Base-by-base conservation (phyloP, 1,140 invertebrate species). In the Drosophila takahashii region DNA sequence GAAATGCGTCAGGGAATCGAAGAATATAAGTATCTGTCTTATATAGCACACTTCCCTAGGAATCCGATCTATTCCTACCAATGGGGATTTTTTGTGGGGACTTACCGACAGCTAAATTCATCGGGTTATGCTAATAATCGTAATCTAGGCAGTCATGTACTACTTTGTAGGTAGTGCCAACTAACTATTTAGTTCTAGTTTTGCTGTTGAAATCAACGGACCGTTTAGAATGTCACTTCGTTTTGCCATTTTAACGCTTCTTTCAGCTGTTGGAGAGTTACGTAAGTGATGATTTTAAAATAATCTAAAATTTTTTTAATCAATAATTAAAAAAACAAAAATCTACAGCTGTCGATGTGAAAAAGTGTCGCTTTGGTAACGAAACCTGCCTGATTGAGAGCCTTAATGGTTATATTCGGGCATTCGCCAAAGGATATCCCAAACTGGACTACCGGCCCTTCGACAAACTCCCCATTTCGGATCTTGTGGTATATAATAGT, bases 351-450 rank as follows among this genome's bases (percentile, higher is more conserved):
- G 13, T 10, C 1, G 4, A 41, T 1, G 27, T 77, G 0, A 7
- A 37, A 15, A 77, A 72, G 52, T 79, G 76, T n/a, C 39, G 37
- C 22, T 79, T 36, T 11, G 69, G 50, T 4, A 18, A 79, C 18
- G 15, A 59, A 26, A 8, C 44, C 8, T 77, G 76, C 39, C 56
- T 79, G 1, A 11, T 47, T 4, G 47, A 57, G 0, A 65, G 54
- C 15, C 6, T 54, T 13, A 77, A 79, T 42, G 22, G 42, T 8
- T 53, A 56, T 7, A 44, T 79, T 10, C 47, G 44, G 2, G 8
- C 8, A 6, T 77, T 59, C 9, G 9, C 9, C 15, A 65, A 52
- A 9, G 76, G 76, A 1, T 10, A 18, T 2, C n/a, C 54, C 0
- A 3, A 60, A 2, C 22, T 60, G 11, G 75, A 42, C n/a, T 26